Base-by-base conservation (phyloP, 2,888 invertebrate species). In the Melinopterus prodromus region DNA sequence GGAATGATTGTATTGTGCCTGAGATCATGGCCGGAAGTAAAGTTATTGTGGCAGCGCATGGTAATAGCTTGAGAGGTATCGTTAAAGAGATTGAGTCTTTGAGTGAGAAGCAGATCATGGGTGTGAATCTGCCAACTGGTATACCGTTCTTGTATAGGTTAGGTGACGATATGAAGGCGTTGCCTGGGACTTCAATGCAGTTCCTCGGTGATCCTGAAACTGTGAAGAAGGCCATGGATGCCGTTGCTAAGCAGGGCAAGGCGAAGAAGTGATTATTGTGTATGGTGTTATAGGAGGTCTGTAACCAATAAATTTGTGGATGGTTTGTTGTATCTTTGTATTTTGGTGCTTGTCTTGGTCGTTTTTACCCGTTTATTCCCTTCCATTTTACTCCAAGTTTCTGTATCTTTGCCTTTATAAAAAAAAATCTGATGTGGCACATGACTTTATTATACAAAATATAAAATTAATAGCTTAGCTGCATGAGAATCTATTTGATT, bases 21-120 rank as follows among this genome's bases (percentile, higher is more conserved):
- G 90, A 91, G 89, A 91, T 97, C 82, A 95, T 95, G 86, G 94
- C 92, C 84, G 96, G 96, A 77, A 95, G 95, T 87, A 92, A 90
- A 37, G 93, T 97, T 78, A 92, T 97, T 77, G 94, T 97, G 84
- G 96, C 95, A 38, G 96, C 96, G 35, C 97, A 97, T 86, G 97
- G 97, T 75, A 97, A 97, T 88, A 96, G 96, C 86, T 92, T 96
- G 70, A 91, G 97, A 85, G 96, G 96, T 80, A 94, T 97, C 84
- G 95, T 97, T 0, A 97, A 97, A 89, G 94, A 96, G 90, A 92
- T 97, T 86, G 79, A 81, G 26, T 53, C 69, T 9, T 7, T 81
- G n/a, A 89, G 90, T 74, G 92, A 93, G 82, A 91, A 92, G 14
- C 90, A 90, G 80, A 93, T 93, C 77, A 92, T 92, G 92, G 89